Base-by-base conservation (phyloP, 2,888 invertebrate genomes). In the Noctua comes region DNA sequence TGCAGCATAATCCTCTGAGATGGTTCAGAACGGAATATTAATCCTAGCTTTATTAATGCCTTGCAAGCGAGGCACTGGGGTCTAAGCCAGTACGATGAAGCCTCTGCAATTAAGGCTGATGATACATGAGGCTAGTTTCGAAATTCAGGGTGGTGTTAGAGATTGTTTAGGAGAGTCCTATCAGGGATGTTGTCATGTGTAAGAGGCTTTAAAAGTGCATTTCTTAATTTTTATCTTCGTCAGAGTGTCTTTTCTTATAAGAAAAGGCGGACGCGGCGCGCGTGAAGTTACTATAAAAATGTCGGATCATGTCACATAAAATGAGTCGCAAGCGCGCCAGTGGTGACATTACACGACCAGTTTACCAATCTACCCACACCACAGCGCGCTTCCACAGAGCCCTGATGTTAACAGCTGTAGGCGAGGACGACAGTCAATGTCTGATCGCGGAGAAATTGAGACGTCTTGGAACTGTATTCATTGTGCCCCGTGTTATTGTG, bases 31-130 rank as follows among this genome's bases (percentile, higher is more conserved):
- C 79, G 62, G 89, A 88, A 89, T 88, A 88, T 88, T 88, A 88
- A 88, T 89, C 88, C 71, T 51, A 75, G 74, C 84, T 86, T 88
- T 83, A 89, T 84, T 84, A 88, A 82, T 89, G 84, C 84, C 80
- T 75, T 78, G 79, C 79, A 79, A 86, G 88, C 79, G 77, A 73
- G 73, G 70, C 81, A 62, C 82, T 13, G 80, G 72, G 80, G 66
- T 77, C 75, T 88, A 78, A 89, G 84, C 88, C 71, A 65, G 65
- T 65, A 64, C 68, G 71, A 76, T 70, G 79, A 85, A 87, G 85
- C 89, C 77, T 81, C 70, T 54, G 73, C 71, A 77, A 87, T 76
- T 79, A 83, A 88, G 83, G 89, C 72, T 24, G 64, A 46, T 59
- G 66, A 46, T 78, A 87, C 80, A 85, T 51, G 59, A n/a, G 31